A percentile compares a stretch with the other conserved stretches of the same genome.
Conservation (phyloP, 35 echinoderm and acorn worm genomes). For the Nesometra sesokonis region DNA sequence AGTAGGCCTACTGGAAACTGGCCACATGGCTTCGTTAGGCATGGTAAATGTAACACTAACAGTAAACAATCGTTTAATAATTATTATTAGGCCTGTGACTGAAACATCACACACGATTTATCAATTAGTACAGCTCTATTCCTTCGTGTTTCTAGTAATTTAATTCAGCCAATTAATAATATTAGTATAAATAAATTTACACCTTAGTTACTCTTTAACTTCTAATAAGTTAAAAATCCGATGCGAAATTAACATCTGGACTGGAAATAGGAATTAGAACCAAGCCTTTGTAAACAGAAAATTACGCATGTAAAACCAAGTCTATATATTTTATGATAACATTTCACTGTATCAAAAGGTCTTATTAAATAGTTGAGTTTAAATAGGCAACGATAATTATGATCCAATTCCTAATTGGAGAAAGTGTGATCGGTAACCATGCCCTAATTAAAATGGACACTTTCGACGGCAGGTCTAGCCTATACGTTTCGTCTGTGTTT, state of each 20-base stretch:
- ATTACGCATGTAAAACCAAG: not conserved
- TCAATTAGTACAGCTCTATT: not conserved
- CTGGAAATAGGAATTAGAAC: not conserved
- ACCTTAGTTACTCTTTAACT: not conserved
- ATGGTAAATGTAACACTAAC: not conserved
- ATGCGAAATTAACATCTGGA: not conserved
- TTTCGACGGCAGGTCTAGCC: too few species aligned
- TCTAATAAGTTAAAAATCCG: not conserved
- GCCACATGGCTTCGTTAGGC: not conserved
- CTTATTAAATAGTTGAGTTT: too few species aligned
- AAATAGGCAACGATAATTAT: too few species aligned
- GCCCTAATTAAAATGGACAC: too few species aligned
- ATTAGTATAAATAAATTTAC: too few species aligned
- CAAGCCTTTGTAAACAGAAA: not conserved
- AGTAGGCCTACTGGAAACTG: not conserved
- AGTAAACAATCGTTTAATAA: not conserved
- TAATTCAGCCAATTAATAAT: too few species aligned
- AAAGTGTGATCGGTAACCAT: too few species aligned
- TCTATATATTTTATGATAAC: too few species aligned
- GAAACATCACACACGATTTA: not conserved
- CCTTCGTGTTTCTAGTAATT: not conserved
- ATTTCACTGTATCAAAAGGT: too few species aligned
- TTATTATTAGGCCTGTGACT: not conserved
- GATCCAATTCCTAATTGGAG: too few species aligned
- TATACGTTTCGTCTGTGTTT: not conserved